These are phyloP conservation scores for Epicampocera succincta DNA, from an alignment of 2,888 invertebrate genomes.

Conservation along the genomic window DNA sequence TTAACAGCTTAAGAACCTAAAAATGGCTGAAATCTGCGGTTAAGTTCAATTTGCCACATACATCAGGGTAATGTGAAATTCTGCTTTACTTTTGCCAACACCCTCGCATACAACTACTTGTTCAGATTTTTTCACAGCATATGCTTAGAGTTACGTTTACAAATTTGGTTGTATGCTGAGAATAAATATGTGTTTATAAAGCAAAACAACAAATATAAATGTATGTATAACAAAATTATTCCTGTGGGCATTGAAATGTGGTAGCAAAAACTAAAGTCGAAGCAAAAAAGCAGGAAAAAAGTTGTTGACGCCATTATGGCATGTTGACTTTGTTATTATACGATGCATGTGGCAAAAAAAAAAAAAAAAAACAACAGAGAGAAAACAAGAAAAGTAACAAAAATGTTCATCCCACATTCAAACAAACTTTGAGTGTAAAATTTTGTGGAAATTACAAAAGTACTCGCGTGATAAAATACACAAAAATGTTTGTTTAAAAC, in stretches of 20 bases:
- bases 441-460: conserved; percentile 1
- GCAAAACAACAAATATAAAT: too few species aligned
- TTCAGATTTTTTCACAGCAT: too few species aligned
- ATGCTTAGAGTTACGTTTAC: too few species aligned
- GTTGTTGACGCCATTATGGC: conserved; percentile 51
- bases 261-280: neutral
- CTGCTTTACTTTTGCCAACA: too few species aligned
- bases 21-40: too few species aligned
- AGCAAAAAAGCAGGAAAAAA: conserved; percentile 18
- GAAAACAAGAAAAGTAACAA: neutral
- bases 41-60: too few species aligned
- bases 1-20: too few species aligned
- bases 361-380: neutral
- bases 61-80: too few species aligned
- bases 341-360: neutral
- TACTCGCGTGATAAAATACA: too few species aligned
- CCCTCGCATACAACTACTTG: too few species aligned
- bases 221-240: conserved; percentile 1
- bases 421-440: conserved; percentile 26
- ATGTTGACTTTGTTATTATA: conserved; percentile 57
- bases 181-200: too few species aligned
- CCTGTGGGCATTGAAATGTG: conserved; percentile 14
- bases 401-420: neutral
- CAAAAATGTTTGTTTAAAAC: too few species aligned
- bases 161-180: neutral